These are phyloP conservation scores for Cryptosula pallasiana DNA, from an alignment of 2,888 invertebrate species.

Conservation along the genomic window DNA sequence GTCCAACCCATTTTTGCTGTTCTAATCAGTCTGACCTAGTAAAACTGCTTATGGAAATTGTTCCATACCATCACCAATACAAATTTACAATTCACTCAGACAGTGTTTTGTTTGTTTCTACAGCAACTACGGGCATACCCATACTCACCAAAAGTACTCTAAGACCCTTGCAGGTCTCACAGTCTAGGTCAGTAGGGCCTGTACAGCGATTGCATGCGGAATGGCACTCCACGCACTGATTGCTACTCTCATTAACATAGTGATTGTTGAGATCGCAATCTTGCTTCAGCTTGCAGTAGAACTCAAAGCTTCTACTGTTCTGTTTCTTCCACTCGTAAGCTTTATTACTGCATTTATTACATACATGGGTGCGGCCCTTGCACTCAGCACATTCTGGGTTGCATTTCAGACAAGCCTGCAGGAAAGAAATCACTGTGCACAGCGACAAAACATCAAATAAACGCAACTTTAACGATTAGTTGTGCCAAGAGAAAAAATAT, in stretches of 20 bases:
- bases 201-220: neutral
- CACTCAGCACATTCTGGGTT: neutral
- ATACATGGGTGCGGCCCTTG: neutral
- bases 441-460: no score
- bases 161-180: neutral
- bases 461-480: no score
- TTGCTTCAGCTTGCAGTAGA: neutral
- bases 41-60: no score
- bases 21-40: no score
- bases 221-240: neutral
- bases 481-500: no score
- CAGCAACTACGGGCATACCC: no score
- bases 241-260: neutral
- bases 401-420: conserved; percentile 20
- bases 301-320: neutral
- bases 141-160: neutral
- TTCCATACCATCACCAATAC: no score
- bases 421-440: no score
- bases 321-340: neutral
- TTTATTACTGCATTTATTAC: neutral
- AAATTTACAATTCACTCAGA: no score
- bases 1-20: no score
- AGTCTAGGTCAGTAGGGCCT: neutral
- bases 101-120: no score
- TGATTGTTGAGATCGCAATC: neutral